A percentile compares a stretch with the other conserved stretches of the same genome.
Conservation (phyloP, 2,113 vertebrate species). For the Herpetotheres cachinnans region DNA sequence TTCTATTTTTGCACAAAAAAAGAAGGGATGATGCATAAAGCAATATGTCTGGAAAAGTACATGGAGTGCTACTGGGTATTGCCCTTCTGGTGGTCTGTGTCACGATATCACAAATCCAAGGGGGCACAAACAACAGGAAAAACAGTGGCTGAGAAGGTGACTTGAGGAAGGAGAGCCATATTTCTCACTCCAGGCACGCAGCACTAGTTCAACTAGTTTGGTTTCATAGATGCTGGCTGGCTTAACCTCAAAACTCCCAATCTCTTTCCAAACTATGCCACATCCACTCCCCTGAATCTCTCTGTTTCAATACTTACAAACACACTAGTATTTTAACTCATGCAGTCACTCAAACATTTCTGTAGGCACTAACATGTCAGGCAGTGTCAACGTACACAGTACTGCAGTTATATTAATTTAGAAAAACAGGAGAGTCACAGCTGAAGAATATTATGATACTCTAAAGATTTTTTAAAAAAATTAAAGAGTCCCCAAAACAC, state of each 20-base stretch:
- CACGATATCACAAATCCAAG: not conserved
- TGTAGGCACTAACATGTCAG: not conserved
- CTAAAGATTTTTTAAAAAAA: not conserved
- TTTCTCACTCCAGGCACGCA: not conserved
- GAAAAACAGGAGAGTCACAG: not conserved
- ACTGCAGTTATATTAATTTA: not conserved
- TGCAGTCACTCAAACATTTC: not conserved
- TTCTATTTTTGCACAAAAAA: not conserved
- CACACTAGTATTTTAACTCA: not conserved
- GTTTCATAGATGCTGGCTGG: not conserved
- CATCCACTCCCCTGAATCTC: not conserved
- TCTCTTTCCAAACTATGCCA: not conserved
- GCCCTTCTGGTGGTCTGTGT: not conserved
- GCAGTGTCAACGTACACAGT: not conserved
- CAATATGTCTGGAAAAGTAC: not conserved
- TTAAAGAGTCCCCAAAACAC: not conserved
- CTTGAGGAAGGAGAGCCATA: not conserved
- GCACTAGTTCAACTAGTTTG: not conserved
- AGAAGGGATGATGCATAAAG: not conserved
- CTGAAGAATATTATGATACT: not conserved
- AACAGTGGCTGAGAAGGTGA: not conserved
- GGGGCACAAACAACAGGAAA: not conserved
- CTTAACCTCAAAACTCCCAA: not conserved
- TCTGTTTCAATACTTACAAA: not conserved
- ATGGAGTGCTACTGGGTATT: not conserved